Base-by-base conservation (phyloP, 2,888 invertebrate species). In the Eilema caniola region DNA sequence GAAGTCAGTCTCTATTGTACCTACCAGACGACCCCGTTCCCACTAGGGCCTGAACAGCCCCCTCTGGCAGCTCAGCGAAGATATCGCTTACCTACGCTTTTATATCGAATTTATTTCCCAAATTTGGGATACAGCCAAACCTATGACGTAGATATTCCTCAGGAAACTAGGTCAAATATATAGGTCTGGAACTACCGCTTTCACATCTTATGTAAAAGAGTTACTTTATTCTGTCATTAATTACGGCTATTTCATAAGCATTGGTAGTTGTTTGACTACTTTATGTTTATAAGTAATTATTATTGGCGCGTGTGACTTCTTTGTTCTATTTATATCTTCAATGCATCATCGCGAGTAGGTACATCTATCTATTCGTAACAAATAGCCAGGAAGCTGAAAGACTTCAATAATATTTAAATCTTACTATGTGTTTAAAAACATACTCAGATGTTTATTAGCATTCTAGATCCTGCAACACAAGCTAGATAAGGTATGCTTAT, bases 81-180 rank as follows among this genome's bases (percentile, higher is more conserved):
- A 60, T 63, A 74, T 74, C 71, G 72, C 67, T 74, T 41, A 41
- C 8, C n/a, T 74, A 71, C 69, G 75, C 82, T 79, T 81, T 83
- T 77, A 82, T 82, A 73, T 41, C 71, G 80, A 85, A 83, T 83
- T 82, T 77, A 76, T 83, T 86, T 86, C 83, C 85, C 83, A 88
- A 89, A 90, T 87, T 92, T 93, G 93, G 92, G 87, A 88, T 87
- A 86, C 80, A 78, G 90, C 93, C 93, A 93, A 93, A 88, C 77
- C 66, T 78, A 83, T 91, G 90, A 90, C 92, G 90, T 91, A 88
- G 84, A 74, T 80, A 78, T 84, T 88, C 83, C 83, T 83, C 69
- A 84, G 80, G 80, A 88, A 93, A 91, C 88, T 94, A 91, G 94
- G 93, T 93, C 94, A 91, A 77, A 89, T 88, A 90, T 85, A 89